Evolutionary conservation across 2,113 vertebrate genomes (phyloP).

Genomic region (Pelobates fuscus): DNA sequence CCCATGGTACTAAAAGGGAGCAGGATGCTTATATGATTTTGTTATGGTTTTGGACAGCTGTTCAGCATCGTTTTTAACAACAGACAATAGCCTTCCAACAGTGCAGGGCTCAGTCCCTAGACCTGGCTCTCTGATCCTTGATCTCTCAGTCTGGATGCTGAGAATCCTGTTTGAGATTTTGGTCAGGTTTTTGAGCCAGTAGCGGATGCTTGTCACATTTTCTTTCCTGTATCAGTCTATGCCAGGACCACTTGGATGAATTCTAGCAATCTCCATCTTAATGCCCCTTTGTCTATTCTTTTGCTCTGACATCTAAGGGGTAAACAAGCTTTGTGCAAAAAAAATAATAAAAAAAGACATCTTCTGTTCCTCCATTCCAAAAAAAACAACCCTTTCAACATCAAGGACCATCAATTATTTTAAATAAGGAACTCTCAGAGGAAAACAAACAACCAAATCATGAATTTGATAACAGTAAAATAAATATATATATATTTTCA

Average conservation of each 20-base stretch:
- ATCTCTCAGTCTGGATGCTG: background rate
- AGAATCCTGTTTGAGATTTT: background rate
- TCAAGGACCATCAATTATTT: no score
- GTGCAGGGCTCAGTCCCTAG: background rate
- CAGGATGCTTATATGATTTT: no score
- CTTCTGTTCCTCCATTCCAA: no score
- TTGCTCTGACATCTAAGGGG: background rate
- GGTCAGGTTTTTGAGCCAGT: background rate
- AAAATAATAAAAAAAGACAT: no score
- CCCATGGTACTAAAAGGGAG: no score
- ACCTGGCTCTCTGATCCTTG: background rate
- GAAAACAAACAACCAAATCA: no score
- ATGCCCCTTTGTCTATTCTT: background rate
- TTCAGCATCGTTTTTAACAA: background rate
- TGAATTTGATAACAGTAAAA: no score
- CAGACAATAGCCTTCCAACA: conserved; percentile 15
- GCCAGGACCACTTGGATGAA: background rate
- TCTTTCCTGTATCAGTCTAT: background rate
- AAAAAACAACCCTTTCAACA: no score
- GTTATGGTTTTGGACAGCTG: conserved; percentile 22
- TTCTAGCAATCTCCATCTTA: background rate
- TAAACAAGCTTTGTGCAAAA: background rate
- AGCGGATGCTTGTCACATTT: background rate
- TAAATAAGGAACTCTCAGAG: no score
- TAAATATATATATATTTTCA: no score